These are phyloP conservation scores for Pseudomyrmex concolor DNA, from an alignment of 1,140 invertebrate species.

Conservation along the genomic window DNA sequence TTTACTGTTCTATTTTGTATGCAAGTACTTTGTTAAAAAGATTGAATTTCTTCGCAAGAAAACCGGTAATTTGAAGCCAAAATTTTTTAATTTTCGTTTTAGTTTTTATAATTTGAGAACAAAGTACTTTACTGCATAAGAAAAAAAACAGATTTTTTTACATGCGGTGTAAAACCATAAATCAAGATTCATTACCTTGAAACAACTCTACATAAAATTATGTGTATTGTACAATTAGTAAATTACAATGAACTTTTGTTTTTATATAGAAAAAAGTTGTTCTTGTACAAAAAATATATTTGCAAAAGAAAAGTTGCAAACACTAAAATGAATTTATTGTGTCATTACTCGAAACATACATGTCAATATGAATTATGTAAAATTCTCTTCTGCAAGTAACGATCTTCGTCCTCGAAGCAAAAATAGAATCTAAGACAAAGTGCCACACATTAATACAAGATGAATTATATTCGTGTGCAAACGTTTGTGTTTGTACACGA, in stretches of 20 bases:
- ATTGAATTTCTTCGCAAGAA: not conserved
- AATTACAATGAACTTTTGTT: not conserved
- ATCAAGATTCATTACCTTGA: not conserved
- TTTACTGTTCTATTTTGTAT: not conserved
- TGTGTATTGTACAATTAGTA: not conserved
- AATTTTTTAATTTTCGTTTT: not conserved
- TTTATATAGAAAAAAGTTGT: not conserved
- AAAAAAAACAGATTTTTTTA: not conserved
- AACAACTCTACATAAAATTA: not conserved
- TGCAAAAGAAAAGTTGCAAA: too few species aligned
- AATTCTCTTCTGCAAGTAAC: not conserved
- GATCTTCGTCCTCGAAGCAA: not conserved
- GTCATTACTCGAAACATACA: not conserved
- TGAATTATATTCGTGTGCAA: too few species aligned
- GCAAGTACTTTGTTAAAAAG: not conserved
- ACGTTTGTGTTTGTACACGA: too few species aligned
- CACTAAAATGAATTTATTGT: not conserved
- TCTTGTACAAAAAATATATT: too few species aligned
- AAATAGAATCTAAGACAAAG: not conserved
- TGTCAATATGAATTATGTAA: slow-evolving; percentile 1
- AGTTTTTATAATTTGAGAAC: not conserved
- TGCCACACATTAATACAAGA: not conserved
- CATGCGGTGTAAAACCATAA: not conserved
- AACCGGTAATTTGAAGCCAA: slow-evolving; percentile 1
- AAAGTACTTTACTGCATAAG: not conserved